These are phyloP conservation scores for Drosophila mayri DNA, from an alignment of 1,140 invertebrate species.

Conservation along the genomic window DNA sequence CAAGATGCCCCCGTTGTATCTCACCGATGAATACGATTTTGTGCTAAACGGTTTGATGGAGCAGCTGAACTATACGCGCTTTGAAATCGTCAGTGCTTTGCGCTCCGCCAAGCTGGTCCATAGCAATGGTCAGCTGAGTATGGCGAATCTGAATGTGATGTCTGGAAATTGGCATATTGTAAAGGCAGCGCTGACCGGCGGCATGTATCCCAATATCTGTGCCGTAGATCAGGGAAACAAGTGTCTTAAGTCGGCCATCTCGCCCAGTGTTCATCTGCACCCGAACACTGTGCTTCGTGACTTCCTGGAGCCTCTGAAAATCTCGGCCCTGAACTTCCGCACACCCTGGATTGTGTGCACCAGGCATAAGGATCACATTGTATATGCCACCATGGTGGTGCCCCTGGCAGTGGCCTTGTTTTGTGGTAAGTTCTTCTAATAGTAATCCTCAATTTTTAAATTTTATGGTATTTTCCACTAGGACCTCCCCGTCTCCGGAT, in stretches of 20 bases:
- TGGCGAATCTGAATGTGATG: constrained; percentile 92
- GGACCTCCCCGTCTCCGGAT: constrained; percentile 32
- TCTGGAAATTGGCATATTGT: constrained; percentile 96
- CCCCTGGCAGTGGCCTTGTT: constrained; percentile 91
- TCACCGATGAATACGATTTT: constrained; percentile 71
- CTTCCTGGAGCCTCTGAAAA: constrained; percentile 72
- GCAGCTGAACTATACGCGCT: constrained; percentile 85
- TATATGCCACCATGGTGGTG: constrained; percentile 91
- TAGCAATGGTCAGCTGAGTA: constrained; percentile 90
- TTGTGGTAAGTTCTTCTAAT: constrained; percentile 84
- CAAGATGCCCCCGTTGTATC: constrained; percentile 28
- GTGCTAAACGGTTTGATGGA: constrained; percentile 70
- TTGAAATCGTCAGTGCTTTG: constrained; percentile 94
- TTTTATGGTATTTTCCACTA: background rate
- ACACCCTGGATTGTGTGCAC: constrained; percentile 95
- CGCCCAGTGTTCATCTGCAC: constrained; percentile 46
- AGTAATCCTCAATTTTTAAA: background rate
- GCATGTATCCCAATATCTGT: constrained; percentile 95
- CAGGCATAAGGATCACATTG: constrained; percentile 91
- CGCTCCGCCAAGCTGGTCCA: constrained; percentile 93
- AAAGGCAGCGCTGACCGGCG: constrained; percentile 94
- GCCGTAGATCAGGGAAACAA: constrained; percentile 85
- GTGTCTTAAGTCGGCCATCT: constrained; percentile 51
- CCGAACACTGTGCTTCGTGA: constrained; percentile 88
- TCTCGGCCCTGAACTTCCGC: constrained; percentile 86